phyloP scores from a whole-genome alignment of 2,113 vertebrate species.

The Zapornia atra region DNA sequence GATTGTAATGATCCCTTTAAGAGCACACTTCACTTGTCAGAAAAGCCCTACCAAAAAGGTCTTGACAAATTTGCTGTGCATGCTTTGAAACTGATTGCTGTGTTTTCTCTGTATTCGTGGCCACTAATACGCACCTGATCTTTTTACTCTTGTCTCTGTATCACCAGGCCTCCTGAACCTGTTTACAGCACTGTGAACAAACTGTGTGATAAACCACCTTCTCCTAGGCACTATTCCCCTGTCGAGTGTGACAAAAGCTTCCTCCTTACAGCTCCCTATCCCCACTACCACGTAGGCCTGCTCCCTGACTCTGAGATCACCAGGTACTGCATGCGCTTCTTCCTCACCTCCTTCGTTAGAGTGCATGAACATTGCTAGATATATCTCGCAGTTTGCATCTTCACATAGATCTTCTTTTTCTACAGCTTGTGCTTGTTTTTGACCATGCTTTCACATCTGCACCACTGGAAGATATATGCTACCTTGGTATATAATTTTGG shows the following conservation, averaged over 20 bases:
- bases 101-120: neutral
- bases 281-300: constrained; percentile 94
- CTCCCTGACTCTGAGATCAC: constrained; percentile 93
- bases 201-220: constrained; percentile 94
- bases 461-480: neutral
- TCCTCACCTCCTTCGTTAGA: constrained; percentile 67
- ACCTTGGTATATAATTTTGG: constrained; percentile 15
- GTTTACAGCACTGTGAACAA: constrained; percentile 99
- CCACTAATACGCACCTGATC: constrained; percentile 51
- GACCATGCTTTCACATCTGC: constrained; percentile 54
- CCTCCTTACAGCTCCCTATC: constrained; percentile 91
- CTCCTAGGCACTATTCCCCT: constrained; percentile 94
- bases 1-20: neutral
- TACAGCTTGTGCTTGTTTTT: constrained; percentile 54
- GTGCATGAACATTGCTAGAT: constrained; percentile 58
- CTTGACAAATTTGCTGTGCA: constrained; percentile 35
- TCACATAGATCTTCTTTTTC: neutral
- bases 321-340: constrained; percentile 88
- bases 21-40: constrained; percentile 4
- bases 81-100: constrained; percentile 37
- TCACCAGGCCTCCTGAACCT: constrained; percentile 93
- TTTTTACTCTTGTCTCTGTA: constrained; percentile 79
- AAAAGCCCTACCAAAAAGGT: neutral
- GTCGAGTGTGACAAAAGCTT: constrained; percentile 95
- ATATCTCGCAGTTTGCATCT: constrained; percentile 27